Evolutionary conservation across 2,888 invertebrate species (phyloP).

Genomic region (Arge pagana): DNA sequence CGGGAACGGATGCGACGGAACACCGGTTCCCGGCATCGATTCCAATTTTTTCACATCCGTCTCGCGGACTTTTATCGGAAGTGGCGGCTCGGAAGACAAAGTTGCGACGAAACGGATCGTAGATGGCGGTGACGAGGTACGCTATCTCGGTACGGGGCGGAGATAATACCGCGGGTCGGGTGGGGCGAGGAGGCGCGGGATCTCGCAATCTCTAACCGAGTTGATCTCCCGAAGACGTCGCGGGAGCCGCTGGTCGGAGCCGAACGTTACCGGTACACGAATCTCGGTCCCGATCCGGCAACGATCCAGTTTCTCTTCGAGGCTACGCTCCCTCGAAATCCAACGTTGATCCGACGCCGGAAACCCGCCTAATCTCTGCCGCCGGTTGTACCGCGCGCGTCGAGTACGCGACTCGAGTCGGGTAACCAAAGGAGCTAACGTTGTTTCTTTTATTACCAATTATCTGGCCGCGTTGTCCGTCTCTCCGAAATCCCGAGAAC

Average conservation of each 20-base stretch:
- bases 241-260: slow-evolving; percentile 39
- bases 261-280: slow-evolving; percentile 44
- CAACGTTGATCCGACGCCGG: slow-evolving; percentile 10
- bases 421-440: slow-evolving; percentile 21
- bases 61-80: no score
- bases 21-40: no score
- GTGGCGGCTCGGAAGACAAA: no score
- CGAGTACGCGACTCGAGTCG: slow-evolving; percentile 15
- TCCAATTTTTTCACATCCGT: no score
- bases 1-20: no score
- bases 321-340: slow-evolving; percentile 14
- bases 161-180: not conserved
- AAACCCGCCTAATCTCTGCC: slow-evolving; percentile 20
- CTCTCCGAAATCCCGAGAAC: no score
- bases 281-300: slow-evolving; percentile 44
- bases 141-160: not conserved
- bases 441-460: slow-evolving; percentile 21
- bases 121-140: no score
- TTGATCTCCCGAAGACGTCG: slow-evolving; percentile 51
- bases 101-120: no score
- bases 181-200: slow-evolving; percentile 7
- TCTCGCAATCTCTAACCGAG: slow-evolving; percentile 51
- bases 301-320: slow-evolving; percentile 8
- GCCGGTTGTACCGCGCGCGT: slow-evolving; percentile 8
- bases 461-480: no score